Evolutionary conservation across 2,888 invertebrate genomes (phyloP).

Genomic region (Pogonocherus hispidulus): DNA sequence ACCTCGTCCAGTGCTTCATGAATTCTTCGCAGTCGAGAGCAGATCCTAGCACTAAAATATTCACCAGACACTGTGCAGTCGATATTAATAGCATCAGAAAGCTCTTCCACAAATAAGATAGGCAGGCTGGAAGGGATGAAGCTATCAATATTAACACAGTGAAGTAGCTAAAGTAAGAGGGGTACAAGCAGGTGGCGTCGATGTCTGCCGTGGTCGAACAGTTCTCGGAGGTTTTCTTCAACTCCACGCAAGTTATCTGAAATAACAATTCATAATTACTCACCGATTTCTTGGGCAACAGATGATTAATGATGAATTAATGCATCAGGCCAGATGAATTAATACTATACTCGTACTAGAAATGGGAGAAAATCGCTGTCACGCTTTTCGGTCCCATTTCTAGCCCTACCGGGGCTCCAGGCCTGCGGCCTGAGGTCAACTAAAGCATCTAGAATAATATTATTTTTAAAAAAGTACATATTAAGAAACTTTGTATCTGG

Average conservation of each 20-base stretch:
- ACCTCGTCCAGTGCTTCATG: conserved; percentile 66
- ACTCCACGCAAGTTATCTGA: conserved; percentile 61
- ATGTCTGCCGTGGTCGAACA: conserved; percentile 63
- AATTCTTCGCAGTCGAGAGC: conserved; percentile 74
- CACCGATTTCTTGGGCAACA: too few species aligned
- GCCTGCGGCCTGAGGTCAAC: too few species aligned
- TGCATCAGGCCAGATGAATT: too few species aligned
- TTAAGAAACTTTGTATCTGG: too few species aligned
- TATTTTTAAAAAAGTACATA: too few species aligned
- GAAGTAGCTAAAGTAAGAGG: conserved; percentile 82
- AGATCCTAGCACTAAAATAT: conserved; percentile 72
- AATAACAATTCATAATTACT: conserved; percentile 6
- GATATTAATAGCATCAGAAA: conserved; percentile 76
- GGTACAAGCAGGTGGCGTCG: conserved; percentile 73
- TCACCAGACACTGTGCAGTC: conserved; percentile 74
- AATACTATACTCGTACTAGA: too few species aligned
- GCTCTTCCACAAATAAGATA: conserved; percentile 80
- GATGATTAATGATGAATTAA: too few species aligned
- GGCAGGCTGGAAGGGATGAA: conserved; percentile 79
- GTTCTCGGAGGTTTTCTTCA: conserved; percentile 57
- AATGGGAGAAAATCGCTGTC: too few species aligned
- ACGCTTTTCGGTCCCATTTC: too few species aligned
- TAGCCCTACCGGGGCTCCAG: too few species aligned
- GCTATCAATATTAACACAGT: conserved; percentile 79
- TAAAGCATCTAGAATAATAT: too few species aligned